These are phyloP conservation scores for Hedychridium roseum DNA, from an alignment of 2,888 invertebrate species.

Conservation along the genomic window DNA sequence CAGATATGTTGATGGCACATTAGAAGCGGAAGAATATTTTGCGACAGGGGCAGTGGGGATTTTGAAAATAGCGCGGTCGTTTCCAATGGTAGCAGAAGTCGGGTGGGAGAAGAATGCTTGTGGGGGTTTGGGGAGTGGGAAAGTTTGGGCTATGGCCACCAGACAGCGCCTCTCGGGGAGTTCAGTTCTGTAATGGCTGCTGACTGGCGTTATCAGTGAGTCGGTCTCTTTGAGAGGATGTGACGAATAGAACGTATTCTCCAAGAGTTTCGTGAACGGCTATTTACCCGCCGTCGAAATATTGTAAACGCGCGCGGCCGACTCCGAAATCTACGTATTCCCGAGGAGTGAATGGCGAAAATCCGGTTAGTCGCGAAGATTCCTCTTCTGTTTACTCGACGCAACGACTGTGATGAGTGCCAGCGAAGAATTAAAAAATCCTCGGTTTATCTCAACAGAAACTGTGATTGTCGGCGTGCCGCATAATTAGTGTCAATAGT, in stretches of 20 bases:
- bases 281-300: no score
- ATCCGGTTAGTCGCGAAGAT: conserved; percentile 5
- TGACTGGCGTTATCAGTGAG: conserved; percentile 58
- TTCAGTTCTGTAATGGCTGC: conserved; percentile 61
- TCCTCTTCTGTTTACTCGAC: conserved; percentile 34
- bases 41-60: neutral
- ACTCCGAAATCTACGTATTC: neutral
- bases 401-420: conserved; percentile 22
- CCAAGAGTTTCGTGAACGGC: conserved; percentile 4
- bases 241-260: conserved; percentile 7
- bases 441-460: neutral
- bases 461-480: no score
- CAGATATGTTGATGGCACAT: no score
- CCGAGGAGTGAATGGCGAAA: conserved; percentile 1
- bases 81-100: conserved; percentile 3
- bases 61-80: conserved; percentile 25
- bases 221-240: conserved; percentile 28
- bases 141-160: conserved; percentile 23
- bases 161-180: conserved; percentile 34
- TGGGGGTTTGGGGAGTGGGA: conserved; percentile 8
- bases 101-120: conserved; percentile 3
- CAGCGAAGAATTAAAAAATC: conserved; percentile 5
- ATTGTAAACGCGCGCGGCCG: no score
- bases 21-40: no score
- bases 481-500: no score